phyloP scores from a whole-genome alignment of 1,140 invertebrate genomes.

The Apolygus lucorum region DNA sequence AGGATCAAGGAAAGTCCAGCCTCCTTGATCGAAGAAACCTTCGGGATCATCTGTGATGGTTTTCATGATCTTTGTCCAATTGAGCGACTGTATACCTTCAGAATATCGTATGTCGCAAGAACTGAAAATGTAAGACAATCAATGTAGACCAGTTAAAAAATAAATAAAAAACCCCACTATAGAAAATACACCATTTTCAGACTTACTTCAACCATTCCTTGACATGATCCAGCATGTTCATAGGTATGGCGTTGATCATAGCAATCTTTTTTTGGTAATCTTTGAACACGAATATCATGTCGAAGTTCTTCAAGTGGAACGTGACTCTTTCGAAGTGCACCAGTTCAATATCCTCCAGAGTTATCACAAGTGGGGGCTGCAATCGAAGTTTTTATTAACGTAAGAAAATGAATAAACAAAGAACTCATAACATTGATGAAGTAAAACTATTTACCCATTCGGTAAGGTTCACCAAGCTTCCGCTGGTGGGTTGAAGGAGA shows the following conservation, averaged over 20 bases:
- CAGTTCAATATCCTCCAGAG: constrained; percentile 92
- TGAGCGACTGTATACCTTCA: constrained; percentile 95
- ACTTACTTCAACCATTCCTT: constrained; percentile 97
- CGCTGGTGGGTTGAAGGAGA: constrained; percentile 91
- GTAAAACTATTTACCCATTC: constrained; percentile 80
- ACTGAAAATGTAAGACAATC: too few species aligned
- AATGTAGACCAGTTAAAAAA: constrained; percentile 34
- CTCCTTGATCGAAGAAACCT: constrained; percentile 96
- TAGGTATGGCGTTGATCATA: constrained; percentile 96
- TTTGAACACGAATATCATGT: constrained; percentile 99
- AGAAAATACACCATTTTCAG: constrained; percentile 13
- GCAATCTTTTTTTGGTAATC: constrained; percentile 90
- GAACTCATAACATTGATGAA: background rate
- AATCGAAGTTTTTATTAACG: too few species aligned
- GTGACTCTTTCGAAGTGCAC: constrained; percentile 99
- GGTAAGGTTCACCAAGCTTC: constrained; percentile 91
- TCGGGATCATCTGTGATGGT: constrained; percentile 98
- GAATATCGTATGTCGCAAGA: constrained; percentile 96
- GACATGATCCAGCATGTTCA: constrained; percentile 97
- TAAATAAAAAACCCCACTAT: constrained; percentile 25
- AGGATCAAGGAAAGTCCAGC: constrained; percentile 96
- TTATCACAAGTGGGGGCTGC: constrained; percentile 94
- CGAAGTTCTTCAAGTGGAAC: constrained; percentile 98
- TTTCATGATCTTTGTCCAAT: constrained; percentile 99
- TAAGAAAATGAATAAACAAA: constrained; percentile 1